A percentile compares a stretch with the other conserved stretches of the same genome.
Conservation (phyloP, 2,888 invertebrate species). For the Ecliptopera silaceata region DNA sequence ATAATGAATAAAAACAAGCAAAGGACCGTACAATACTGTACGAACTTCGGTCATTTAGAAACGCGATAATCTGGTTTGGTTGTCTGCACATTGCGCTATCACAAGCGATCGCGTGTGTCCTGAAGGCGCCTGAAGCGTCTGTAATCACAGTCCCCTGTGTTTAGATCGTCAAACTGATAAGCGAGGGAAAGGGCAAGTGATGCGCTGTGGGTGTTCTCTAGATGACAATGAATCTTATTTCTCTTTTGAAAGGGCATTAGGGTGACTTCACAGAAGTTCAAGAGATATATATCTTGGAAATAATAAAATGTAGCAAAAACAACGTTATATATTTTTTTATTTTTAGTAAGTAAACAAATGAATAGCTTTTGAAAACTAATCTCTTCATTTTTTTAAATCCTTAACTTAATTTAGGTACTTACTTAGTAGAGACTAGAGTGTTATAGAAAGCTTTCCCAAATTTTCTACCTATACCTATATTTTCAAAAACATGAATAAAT, state of each 20-base stretch:
- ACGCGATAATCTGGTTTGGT: slow-evolving; percentile 1
- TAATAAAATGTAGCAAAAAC: too few species aligned
- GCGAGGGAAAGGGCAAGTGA: slow-evolving; percentile 26
- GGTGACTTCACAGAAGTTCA: background rate
- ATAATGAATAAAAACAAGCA: background rate
- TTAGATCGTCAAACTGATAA: slow-evolving; percentile 71
- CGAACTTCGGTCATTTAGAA: slow-evolving; percentile 1
- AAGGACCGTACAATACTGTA: background rate
- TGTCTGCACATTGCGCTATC: slow-evolving; percentile 43
- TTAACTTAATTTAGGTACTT: too few species aligned
- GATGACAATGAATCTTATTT: slow-evolving; percentile 15
- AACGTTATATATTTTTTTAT: too few species aligned
- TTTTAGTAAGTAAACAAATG: too few species aligned
- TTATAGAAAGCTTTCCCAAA: too few species aligned
- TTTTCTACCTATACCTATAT: too few species aligned
- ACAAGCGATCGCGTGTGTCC: slow-evolving; percentile 64
- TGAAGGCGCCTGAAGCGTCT: slow-evolving; percentile 62
- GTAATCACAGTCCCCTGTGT: slow-evolving; percentile 66
- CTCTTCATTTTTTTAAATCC: too few species aligned
- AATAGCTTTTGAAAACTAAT: too few species aligned
- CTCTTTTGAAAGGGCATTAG: background rate
- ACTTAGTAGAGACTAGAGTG: too few species aligned
- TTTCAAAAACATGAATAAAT: too few species aligned
- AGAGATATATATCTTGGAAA: too few species aligned
- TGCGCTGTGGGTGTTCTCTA: slow-evolving; percentile 20